Base-by-base conservation (phyloP, 2,888 invertebrate species). In the Rotaria magnacalcarata region DNA sequence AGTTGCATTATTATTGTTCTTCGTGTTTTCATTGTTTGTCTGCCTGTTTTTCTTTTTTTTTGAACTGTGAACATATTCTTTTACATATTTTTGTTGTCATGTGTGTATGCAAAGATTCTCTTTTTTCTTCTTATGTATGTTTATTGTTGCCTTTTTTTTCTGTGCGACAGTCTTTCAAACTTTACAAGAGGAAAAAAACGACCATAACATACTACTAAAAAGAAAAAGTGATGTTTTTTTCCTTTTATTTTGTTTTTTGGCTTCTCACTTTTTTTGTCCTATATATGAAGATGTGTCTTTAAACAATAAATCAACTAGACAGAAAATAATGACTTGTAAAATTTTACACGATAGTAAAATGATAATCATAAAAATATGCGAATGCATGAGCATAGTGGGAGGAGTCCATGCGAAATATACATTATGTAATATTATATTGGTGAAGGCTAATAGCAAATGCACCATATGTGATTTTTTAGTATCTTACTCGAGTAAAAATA, bases 31-130 rank as follows among this genome's bases (percentile, higher is more conserved):
- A 67, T 41, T 34, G 34, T 19, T 67, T 16, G 67, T 34, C 34
- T 67, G 67, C 67, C 19, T 67, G 34, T 6, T 67, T 67, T 2
- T 27, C n/a, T 67, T 34, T 67, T 27, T 34, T 67, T 34, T 67
- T 67, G 67, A 67, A 41, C 34, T 67, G 67, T 67, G 67, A 67
- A 67, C 67, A 67, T 67, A 67, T 67, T 67, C 67, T 67, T 67
- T 24, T 67, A 67, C 27, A 67, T 34, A 34, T 67, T 27, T 67
- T 34, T 60, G 34, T 67, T 67, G 34, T 16, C 27, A 27, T 19
- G 67, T 41, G 27, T 67, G 67, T 67, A 34, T 27, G 34, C 34
- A 67, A 34, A 34, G n/a, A n/a, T 8, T 67, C 34, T 27, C 60
- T 67, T 67, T 10, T 67, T 67, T 67, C 41, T 67, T 67, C 47